Evolutionary conservation across 2,797 vertebrate genomes (phyloP), one percentile per base, ranked within the genome.

Genomic region (Chelmon rostratus): DNA sequence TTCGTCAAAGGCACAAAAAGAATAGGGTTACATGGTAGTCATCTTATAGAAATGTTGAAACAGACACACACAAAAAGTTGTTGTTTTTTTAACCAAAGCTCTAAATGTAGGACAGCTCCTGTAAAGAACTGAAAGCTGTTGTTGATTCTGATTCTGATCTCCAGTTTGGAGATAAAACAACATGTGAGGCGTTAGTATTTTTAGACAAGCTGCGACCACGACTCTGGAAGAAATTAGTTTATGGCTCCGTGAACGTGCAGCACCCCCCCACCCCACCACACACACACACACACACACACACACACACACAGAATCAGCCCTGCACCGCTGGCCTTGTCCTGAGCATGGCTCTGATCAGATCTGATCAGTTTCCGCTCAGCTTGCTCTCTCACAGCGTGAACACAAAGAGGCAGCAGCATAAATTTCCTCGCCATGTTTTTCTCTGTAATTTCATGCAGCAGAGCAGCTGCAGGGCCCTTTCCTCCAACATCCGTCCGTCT

Each of bases 301-400:
- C 74, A 76, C 59, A 68, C 62, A 58, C 49, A 12, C 53, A 19
- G 1, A 71, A 49, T 16, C 71, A 58, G 46, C 61, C 37, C 25
- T 46, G 69, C 89, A 90, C 86, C 61, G 78, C 81, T 88, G 85
- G 87, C 90, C 87, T 87, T 72, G 40, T 89, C 86, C 90, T 89
- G 88, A 93, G 86, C 72, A 71, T 76, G 61, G 87, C 89, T 63
- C 87, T 80, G 65, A 93, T 91, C 85, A 90, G 70, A 91, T 94
- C 68, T 79, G 86, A 93, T 93, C 90, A 91, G 85, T 81, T 93
- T 91, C 82, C 85, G 85, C 89, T 91, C 88, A 88, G 87, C 88
- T 91, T 89, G 73, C 54, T 86, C 78, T 83, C 81, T 82, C 76
- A 46, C 84, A 88, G 81, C 81, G 75, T 81, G 76, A 86, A 88